Evolutionary conservation across 2,797 vertebrate genomes (phyloP), one percentile per base, ranked within the genome.

Genomic region (Gadopsis bispinosus): DNA sequence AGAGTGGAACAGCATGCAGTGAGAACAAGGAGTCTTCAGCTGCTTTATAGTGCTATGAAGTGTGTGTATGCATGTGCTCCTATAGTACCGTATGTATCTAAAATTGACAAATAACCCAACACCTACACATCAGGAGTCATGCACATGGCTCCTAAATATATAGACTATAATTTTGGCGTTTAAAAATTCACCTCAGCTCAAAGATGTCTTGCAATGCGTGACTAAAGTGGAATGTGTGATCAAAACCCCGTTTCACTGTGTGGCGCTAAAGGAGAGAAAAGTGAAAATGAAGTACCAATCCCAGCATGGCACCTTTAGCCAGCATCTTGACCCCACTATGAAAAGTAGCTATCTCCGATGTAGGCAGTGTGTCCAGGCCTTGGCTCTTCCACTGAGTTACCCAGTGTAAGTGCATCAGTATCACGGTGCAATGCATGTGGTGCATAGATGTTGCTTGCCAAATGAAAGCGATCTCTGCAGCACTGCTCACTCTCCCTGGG

Each of bases 321-420:
- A 70, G 56, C 67, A 74, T 67, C 64, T 79, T 88, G 73, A 88
- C 81, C 80, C 81, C 61, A 67, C 79, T 71, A 77, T 88, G 77
- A 88, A 81, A 70, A 74, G 75, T 79, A 82, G 9, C 37, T 39
- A 39, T 39, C 37, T 39, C 83, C 73, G 82, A 80, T 88, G 88
- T 85, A 79, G 84, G 80, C 77, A 76, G 87, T 22, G 60, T 74
- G 66, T 66, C 60, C 79, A 72, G 77, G 79, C 70, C 85, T 79
- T 16, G 62, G 74, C 73, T 69, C 61, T 82, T 75, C 81, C 79
- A 68, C 83, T 90, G 91, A 94, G 73, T 90, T 90, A 89, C 77
- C 78, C 69, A 7, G 66, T 69, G 79, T 71, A 79, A 87, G 85
- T 79, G 84, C 60, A 85, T 77, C 63, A 22, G 62, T 81, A 73